Percentiles rank a stretch among this genome's conserved stretches.
phyloP scores from a whole-genome alignment of 1,140 invertebrate genomes.

The Drosophila teissieri region DNA sequence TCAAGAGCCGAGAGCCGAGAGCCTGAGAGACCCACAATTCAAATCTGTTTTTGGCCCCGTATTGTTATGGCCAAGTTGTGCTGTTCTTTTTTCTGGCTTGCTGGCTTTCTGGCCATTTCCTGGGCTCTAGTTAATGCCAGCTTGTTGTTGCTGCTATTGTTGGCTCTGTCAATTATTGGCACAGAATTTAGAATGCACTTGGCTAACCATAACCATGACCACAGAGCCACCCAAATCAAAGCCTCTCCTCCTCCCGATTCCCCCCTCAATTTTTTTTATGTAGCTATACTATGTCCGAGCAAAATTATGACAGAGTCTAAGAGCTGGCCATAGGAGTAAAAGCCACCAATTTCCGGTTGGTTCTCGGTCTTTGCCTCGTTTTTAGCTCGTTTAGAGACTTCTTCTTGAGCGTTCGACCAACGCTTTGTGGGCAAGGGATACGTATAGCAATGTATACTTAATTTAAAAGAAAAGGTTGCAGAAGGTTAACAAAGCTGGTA shows the following conservation, averaged over 20 bases:
- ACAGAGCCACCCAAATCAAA: slow-evolving; percentile 76
- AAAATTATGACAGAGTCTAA: slow-evolving; percentile 65
- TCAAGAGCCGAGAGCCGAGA: slow-evolving; percentile 55
- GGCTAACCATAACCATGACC: slow-evolving; percentile 60
- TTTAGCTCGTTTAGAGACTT: slow-evolving; percentile 35
- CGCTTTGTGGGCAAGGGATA: slow-evolving; percentile 33
- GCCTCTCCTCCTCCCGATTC: slow-evolving; percentile 4
- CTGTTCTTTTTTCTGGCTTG: slow-evolving; percentile 12
- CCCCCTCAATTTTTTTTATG: slow-evolving; percentile 2
- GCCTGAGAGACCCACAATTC: slow-evolving; percentile 68
- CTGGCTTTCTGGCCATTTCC: slow-evolving; percentile 48
- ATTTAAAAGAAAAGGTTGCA: neutral
- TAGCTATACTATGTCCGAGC: slow-evolving; percentile 29
- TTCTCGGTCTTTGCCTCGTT: slow-evolving; percentile 12
- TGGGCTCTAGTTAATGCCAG: slow-evolving; percentile 37
- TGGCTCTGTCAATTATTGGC: slow-evolving; percentile 76
- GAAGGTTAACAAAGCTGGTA: neutral
- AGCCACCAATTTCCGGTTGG: slow-evolving; percentile 75
- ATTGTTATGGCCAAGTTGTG: slow-evolving; percentile 60
- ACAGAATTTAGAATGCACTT: slow-evolving; percentile 73
- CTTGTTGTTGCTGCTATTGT: slow-evolving; percentile 44
- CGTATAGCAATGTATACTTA: slow-evolving; percentile 2
- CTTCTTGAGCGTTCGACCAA: slow-evolving; percentile 4
- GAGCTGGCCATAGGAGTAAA: slow-evolving; percentile 40
- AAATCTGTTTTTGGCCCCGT: slow-evolving; percentile 69